Base-by-base conservation (phyloP, 2,888 invertebrate species). In the Scaptomyza parva region DNA sequence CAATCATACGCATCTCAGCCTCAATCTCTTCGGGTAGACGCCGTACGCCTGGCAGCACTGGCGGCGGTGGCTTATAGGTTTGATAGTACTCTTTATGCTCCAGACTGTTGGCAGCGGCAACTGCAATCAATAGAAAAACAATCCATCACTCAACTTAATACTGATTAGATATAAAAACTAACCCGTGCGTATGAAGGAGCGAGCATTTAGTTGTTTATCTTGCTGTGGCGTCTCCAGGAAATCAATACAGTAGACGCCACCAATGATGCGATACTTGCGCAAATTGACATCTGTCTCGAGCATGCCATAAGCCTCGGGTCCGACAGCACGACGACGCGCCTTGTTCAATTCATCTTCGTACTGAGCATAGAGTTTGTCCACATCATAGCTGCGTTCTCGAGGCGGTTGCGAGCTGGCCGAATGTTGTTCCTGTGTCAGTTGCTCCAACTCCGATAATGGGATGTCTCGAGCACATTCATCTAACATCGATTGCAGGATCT, bases 1-100 rank as follows among this genome's bases (percentile, higher is more conserved):
- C 96, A 22, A 95, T 93, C 76, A 93, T 93, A 86, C 95, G 95
- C 89, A 96, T 94, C 89, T 96, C 96, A 0, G 94, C 94, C 83
- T 97, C 97, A 22, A 96, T 95, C 86, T 96, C 95, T 91, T 96
- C 96, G 0, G 96, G 96, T 20, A 94, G 93, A 44, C 95, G 93
- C 5, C 94, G 94, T 3, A 94, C 93, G 0, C 95, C 95, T 0
- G 94, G 93, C 2, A 94, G 93, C 0, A 94, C 93, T 0, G 94
- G 94, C 0, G 94, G 93, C 0, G 96, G 95, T 0, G 96, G 94
- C 2, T 93, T 93, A 88, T 96, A 96, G 18, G 94, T 93, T 14
- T 95, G 94, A 61, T 93, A 93, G 84, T 96, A 96, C 0, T 92
- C 92, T 17, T 94, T 93, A 39, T 92, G 91, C 73, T 93, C 92